phyloP scores from a whole-genome alignment of 2,888 invertebrate species.

The Kuschelorhynchus macadamiae region DNA sequence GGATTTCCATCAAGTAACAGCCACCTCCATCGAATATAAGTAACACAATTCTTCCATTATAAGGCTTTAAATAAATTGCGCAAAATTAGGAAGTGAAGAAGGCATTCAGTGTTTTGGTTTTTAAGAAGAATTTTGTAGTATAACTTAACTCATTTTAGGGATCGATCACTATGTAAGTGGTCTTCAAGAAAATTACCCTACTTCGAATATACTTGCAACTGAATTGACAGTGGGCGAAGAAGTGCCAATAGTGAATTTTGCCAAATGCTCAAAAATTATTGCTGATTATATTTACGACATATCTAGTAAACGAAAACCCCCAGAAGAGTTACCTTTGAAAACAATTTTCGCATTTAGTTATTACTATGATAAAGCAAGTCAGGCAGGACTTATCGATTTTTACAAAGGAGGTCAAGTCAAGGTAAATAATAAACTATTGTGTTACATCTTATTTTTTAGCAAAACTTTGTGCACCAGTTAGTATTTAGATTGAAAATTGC shows the following conservation, averaged over 20 bases:
- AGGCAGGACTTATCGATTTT: conserved; percentile 80
- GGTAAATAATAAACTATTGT: too few relatives aligned
- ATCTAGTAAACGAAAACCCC: conserved; percentile 64
- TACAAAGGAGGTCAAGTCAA: conserved; percentile 45
- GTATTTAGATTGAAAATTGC: too few relatives aligned
- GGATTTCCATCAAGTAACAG: too few relatives aligned
- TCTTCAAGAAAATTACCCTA: conserved; percentile 62
- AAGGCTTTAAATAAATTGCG: too few relatives aligned
- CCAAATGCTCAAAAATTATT: conserved; percentile 73
- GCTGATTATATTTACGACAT: conserved; percentile 71
- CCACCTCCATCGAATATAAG: too few relatives aligned
- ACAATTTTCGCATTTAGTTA: conserved; percentile 91
- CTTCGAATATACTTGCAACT: conserved; percentile 64
- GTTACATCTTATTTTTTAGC: too few relatives aligned
- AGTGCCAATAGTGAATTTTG: conserved; percentile 76
- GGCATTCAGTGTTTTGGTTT: too few relatives aligned
- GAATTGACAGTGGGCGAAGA: conserved; percentile 73
- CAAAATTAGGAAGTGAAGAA: too few relatives aligned
- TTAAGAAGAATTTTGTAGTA: too few relatives aligned
- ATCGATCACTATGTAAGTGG: conserved; percentile 79
- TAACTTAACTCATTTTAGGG: conserved; percentile 70
- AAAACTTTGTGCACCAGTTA: too few relatives aligned
- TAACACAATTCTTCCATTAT: too few relatives aligned
- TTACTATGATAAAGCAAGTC: conserved; percentile 93
- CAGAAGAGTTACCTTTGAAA: conserved; percentile 65